Conservation (phyloP, 2,113 vertebrate genomes). For the Oceanodroma tethys region DNA sequence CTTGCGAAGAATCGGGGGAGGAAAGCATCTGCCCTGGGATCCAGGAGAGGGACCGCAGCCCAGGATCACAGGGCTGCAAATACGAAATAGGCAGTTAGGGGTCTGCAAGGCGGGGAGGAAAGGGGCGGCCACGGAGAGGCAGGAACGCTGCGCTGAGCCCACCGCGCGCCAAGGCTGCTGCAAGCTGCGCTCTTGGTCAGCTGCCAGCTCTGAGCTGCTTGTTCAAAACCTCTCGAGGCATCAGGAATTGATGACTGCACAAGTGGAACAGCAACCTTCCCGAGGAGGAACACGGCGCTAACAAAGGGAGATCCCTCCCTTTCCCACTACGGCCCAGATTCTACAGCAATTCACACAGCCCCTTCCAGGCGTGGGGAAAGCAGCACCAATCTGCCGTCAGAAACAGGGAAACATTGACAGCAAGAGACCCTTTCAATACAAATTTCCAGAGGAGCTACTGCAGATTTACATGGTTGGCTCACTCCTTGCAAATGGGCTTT, state of each 20-base stretch:
- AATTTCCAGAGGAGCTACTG: background rate
- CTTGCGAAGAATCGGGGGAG: rapidly evolving
- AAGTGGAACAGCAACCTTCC: background rate
- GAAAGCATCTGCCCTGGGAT: background rate
- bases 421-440: background rate
- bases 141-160: background rate
- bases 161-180: rapidly evolving
- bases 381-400: background rate
- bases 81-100: background rate
- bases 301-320: background rate
- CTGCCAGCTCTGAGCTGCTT: background rate
- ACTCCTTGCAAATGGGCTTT: background rate
- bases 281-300: rapidly evolving
- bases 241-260: background rate
- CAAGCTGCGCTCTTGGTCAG: background rate
- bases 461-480: background rate
- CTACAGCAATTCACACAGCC: background rate
- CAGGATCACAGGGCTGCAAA: background rate
- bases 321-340: background rate
- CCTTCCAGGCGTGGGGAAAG: background rate
- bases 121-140: background rate
- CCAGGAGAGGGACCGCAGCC: background rate
- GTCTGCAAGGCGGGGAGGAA: background rate
- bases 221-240: background rate
- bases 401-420: background rate